Percentiles rank a stretch among this genome's conserved stretches.
These are phyloP conservation scores for Trichopria drosophilae DNA, from an alignment of 2,888 invertebrate species.

Conservation along the genomic window DNA sequence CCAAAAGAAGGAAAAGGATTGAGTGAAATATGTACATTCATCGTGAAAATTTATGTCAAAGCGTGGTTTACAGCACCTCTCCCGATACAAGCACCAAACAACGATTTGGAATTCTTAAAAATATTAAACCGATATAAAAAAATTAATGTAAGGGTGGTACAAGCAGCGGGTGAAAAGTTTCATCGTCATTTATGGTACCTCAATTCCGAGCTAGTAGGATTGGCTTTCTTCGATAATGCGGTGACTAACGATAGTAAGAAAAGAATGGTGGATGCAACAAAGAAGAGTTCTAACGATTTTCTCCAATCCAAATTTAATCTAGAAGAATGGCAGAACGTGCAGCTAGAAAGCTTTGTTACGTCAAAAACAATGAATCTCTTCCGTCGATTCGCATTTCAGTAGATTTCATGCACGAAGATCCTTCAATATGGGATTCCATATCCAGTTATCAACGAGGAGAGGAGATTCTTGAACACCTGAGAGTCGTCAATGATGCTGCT, in stretches of 20 bases:
- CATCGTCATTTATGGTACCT: not conserved
- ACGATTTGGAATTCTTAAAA: slow-evolving; percentile 33
- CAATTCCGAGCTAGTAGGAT: not conserved
- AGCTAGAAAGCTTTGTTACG: not conserved
- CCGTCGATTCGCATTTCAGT: too few species aligned
- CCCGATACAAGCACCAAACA: slow-evolving; percentile 27
- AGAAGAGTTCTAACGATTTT: too few species aligned
- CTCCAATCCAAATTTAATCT: not conserved
- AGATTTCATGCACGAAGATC: too few species aligned
- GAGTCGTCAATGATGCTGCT: not conserved
- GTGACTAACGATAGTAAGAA: not conserved
- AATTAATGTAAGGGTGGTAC: slow-evolving; percentile 14
- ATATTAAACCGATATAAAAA: slow-evolving; percentile 14
- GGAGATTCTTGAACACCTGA: not conserved
- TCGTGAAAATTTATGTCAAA: slow-evolving; percentile 30
- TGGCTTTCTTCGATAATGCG: slow-evolving; percentile 1
- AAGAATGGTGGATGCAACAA: too few species aligned
- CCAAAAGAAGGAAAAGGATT: slow-evolving; percentile 14
- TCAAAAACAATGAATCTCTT: not conserved
- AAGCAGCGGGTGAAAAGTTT: slow-evolving; percentile 5
- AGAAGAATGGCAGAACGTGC: not conserved
- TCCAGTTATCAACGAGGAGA: too few species aligned
- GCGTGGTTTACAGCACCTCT: slow-evolving; percentile 29
- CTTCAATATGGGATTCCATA: too few species aligned
- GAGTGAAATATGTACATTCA: slow-evolving; percentile 32